A percentile compares a stretch with the other conserved stretches of the same genome.
Conservation (phyloP, 2,888 invertebrate genomes). For the Cantharis rustica region DNA sequence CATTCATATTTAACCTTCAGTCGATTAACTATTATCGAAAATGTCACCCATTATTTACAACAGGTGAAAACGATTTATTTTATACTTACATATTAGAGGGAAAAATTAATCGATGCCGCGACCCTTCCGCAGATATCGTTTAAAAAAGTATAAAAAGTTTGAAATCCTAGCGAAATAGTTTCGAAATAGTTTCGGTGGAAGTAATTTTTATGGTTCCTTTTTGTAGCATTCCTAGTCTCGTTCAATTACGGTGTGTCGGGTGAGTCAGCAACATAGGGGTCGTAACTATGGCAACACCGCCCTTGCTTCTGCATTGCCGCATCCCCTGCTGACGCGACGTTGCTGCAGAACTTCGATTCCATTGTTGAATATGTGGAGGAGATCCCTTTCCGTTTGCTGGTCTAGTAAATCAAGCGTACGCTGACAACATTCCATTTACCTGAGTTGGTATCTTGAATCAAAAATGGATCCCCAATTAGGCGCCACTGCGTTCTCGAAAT, state of each 20-base stretch:
- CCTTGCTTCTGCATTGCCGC: slow-evolving; percentile 28
- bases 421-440: background rate
- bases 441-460: background rate
- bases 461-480: background rate
- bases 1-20: background rate
- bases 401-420: slow-evolving; percentile 16
- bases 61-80: background rate
- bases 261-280: slow-evolving; percentile 34
- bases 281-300: slow-evolving; percentile 35
- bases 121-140: background rate
- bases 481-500: background rate
- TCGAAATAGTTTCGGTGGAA: slow-evolving; percentile 32
- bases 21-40: background rate
- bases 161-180: slow-evolving; percentile 20
- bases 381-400: slow-evolving; percentile 13
- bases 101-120: background rate
- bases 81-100: too few relatives aligned
- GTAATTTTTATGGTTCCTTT: slow-evolving; percentile 17
- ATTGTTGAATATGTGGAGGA: slow-evolving; percentile 12
- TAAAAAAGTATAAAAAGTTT: background rate
- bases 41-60: background rate
- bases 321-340: slow-evolving; percentile 28
- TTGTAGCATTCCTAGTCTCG: slow-evolving; percentile 31
- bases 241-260: slow-evolving; percentile 36
- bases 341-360: slow-evolving; percentile 24